Evolutionary conservation across 1,140 invertebrate species (phyloP), one percentile per base, ranked within the genome.

Genomic region (Prorops nasuta): DNA sequence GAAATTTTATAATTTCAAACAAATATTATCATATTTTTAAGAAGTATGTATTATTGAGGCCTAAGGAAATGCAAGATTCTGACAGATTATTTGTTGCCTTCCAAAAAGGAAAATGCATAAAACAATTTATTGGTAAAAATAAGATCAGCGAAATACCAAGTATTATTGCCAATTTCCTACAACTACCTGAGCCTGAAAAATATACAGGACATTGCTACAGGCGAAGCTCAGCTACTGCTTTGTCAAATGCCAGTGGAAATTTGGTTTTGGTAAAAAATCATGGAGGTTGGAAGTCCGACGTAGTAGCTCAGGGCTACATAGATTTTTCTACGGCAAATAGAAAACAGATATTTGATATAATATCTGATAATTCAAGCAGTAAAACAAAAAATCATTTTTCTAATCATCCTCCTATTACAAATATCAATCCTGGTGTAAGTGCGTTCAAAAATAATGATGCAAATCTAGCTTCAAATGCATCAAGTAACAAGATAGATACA

Each of bases 31-130:
- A 51, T 16, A 39, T 51, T 28, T 31, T 42, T 15, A 40, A 42
- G 35, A 58, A 58, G 38, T 58, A 55, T 36, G 19, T 42, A 9
- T 20, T 15, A 12, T 36, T 56, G 19, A 41, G 60, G 28, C 49
- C 60, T 44, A 34, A 12, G n/a, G 20, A 41, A 28, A 16, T 37
- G 15, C n/a, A n/a, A n/a, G 21, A 24, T 31, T 31, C 39, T 3
- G n/a, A 47, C 12, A 28, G 53, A 37, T 64, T 67, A 42, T 67
- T 62, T 44, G 14, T 69, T 19, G 59, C 60, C 32, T 69, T 64
- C 39, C 50, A 46, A 40, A 58, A 59, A 32, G 56, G 51, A 20
- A 63, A 64, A 51, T 72, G 66, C 52, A 60, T 44, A n/a, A 24
- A 12, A 17, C 40, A 58, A 24, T 19, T 28, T 22, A 47, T 56